phyloP scores from a whole-genome alignment of 2,888 invertebrate genomes.

The Unio delphinus region DNA sequence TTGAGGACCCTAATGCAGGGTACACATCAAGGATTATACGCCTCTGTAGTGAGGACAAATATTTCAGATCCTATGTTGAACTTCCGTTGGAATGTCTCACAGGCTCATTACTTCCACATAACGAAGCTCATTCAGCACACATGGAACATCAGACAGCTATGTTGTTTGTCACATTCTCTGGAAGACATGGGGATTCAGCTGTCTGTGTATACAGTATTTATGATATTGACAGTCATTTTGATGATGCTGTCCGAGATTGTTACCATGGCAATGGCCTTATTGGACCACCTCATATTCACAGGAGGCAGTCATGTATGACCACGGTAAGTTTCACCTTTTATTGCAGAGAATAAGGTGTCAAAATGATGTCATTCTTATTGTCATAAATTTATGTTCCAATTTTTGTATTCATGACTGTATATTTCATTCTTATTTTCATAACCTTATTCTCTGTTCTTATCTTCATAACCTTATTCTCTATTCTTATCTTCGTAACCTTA shows the following conservation, averaged over 20 bases:
- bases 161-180: conserved; percentile 81
- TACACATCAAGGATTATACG: conserved; percentile 93
- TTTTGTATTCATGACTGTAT: too few species aligned
- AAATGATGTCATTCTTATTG: too few species aligned
- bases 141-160: conserved; percentile 90
- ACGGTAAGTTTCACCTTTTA: conserved; percentile 38
- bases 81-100: conserved; percentile 89
- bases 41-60: conserved; percentile 94
- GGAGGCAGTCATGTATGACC: conserved; percentile 29
- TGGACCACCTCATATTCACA: conserved; percentile 51
- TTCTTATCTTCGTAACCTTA: too few species aligned
- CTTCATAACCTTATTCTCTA: too few species aligned
- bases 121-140: conserved; percentile 92
- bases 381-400: too few species aligned
- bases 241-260: conserved; percentile 96
- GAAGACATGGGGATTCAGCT: conserved; percentile 87
- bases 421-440: too few species aligned
- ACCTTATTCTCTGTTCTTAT: too few species aligned
- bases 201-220: conserved; percentile 94
- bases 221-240: conserved; percentile 91
- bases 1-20: conserved; percentile 15
- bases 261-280: conserved; percentile 86
- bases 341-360: neutral
- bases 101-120: conserved; percentile 77
- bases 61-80: conserved; percentile 97